phyloP scores from a whole-genome alignment of 2,797 vertebrate genomes.

The Distichodus sexfasciatus region DNA sequence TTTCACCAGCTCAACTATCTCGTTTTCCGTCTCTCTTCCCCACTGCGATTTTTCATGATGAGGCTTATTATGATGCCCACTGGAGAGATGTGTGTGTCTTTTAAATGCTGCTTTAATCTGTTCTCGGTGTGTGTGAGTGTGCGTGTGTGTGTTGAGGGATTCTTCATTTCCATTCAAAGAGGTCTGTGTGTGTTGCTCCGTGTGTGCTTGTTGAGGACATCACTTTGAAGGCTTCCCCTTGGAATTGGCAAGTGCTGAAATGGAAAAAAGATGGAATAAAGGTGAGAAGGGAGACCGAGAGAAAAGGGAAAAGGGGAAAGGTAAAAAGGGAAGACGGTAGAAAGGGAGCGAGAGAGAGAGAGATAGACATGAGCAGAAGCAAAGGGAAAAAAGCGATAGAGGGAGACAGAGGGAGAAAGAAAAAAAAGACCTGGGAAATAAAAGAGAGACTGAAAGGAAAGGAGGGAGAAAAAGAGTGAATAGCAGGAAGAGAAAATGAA shows the following conservation, averaged over 20 bases:
- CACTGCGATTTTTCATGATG: constrained; percentile 43
- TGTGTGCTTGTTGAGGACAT: constrained; percentile 18
- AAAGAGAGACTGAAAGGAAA: too few relatives aligned
- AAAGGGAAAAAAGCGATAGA: too few relatives aligned
- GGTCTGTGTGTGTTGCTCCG: neutral
- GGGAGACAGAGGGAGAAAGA: too few relatives aligned
- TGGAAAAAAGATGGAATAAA: neutral
- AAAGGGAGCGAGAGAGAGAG: too few relatives aligned
- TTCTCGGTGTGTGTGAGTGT: too few relatives aligned
- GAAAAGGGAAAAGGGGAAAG: too few relatives aligned
- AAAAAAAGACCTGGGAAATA: too few relatives aligned
- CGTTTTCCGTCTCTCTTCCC: constrained; percentile 34
- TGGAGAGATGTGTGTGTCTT: constrained; percentile 58
- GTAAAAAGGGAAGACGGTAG: too few relatives aligned
- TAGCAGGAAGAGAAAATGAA: too few relatives aligned
- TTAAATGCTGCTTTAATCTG: constrained; percentile 55
- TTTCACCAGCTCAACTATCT: constrained; percentile 11
- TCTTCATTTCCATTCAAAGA: constrained; percentile 51
- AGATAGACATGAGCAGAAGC: too few relatives aligned
- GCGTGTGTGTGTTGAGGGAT: constrained; percentile 27
- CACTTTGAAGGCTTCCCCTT: constrained; percentile 14
- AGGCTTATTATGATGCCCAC: constrained; percentile 61
- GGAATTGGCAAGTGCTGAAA: neutral
- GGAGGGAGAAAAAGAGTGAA: too few relatives aligned
- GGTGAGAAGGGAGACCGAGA: neutral